Percentiles rank a stretch among this genome's conserved stretches.
Conservation (phyloP, 1,140 invertebrate genomes). For the Zelostemma sp. region DNA sequence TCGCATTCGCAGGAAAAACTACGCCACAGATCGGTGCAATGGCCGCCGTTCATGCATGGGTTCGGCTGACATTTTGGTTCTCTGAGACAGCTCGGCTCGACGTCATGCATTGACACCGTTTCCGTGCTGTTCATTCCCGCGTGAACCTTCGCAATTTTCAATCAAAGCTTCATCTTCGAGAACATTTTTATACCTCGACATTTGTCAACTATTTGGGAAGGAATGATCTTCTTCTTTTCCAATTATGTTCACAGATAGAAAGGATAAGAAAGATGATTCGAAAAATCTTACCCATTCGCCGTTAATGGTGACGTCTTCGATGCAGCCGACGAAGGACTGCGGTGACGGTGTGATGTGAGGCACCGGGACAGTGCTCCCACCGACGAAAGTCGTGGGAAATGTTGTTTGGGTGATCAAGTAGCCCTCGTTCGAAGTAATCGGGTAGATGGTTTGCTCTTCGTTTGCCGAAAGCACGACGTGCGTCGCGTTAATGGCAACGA, state of each 20-base stretch:
- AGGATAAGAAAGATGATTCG: too few relatives aligned
- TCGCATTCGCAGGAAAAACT: conserved; percentile 88
- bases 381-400: conserved; percentile 84
- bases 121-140: conserved; percentile 46
- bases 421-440: conserved; percentile 82
- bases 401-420: conserved; percentile 81
- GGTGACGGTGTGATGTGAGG: conserved; percentile 78
- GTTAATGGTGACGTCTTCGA: conserved; percentile 91
- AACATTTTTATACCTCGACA: too few relatives aligned
- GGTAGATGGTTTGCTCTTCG: conserved; percentile 90
- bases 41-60: conserved; percentile 88
- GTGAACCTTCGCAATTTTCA: conserved; percentile 32
- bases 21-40: conserved; percentile 91
- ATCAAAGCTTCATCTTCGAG: conserved; percentile 5
- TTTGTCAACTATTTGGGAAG: too few relatives aligned
- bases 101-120: conserved; percentile 68
- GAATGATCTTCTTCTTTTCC: too few relatives aligned
- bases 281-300: conserved; percentile 77
- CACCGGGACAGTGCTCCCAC: conserved; percentile 79
- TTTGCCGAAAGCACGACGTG: conserved; percentile 88
- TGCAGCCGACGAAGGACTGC: conserved; percentile 86
- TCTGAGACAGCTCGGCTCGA: conserved; percentile 81
- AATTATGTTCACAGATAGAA: too few relatives aligned
- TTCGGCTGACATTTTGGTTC: conserved; percentile 86
- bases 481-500: conserved; percentile 87